phyloP scores from a whole-genome alignment of 1,140 invertebrate genomes.

The Tyrophagus putrescentiae region DNA sequence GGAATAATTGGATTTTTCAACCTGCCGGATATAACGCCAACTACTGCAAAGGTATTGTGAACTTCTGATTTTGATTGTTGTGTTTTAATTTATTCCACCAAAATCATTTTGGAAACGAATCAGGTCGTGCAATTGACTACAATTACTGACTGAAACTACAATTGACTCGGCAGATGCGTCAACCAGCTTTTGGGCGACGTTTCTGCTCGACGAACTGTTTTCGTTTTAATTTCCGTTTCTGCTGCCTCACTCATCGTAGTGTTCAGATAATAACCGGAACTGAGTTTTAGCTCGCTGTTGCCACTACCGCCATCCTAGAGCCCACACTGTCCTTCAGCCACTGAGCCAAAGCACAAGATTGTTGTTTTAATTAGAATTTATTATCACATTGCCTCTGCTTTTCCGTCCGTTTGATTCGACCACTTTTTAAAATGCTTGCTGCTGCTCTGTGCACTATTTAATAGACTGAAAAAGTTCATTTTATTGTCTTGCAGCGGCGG shows the following conservation, averaged over 20 bases:
- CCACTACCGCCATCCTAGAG: too few species aligned
- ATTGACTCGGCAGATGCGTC: too few species aligned
- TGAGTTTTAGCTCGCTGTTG: too few species aligned
- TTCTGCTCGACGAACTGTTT: not conserved
- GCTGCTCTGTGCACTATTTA: too few species aligned
- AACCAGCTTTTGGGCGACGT: not conserved
- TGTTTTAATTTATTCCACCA: not conserved
- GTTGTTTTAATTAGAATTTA: conserved; percentile 13
- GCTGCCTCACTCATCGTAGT: too few species aligned
- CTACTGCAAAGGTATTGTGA: conserved; percentile 24
- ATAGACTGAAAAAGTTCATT: too few species aligned
- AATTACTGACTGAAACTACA: too few species aligned
- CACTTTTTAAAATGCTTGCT: too few species aligned
- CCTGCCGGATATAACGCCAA: conserved; percentile 23
- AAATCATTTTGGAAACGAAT: not conserved
- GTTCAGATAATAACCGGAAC: conserved; percentile 8
- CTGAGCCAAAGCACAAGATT: not conserved
- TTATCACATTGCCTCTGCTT: not conserved
- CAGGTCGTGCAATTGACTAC: not conserved
- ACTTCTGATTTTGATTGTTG: not conserved
- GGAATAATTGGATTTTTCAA: conserved; percentile 26
- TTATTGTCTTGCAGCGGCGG: too few species aligned
- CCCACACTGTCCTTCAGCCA: not conserved
- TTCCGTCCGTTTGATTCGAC: not conserved
- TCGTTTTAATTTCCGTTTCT: conserved; percentile 10